Evolutionary conservation across 2,113 vertebrate genomes (phyloP).

Genomic region (Callithrix jacchus): DNA sequence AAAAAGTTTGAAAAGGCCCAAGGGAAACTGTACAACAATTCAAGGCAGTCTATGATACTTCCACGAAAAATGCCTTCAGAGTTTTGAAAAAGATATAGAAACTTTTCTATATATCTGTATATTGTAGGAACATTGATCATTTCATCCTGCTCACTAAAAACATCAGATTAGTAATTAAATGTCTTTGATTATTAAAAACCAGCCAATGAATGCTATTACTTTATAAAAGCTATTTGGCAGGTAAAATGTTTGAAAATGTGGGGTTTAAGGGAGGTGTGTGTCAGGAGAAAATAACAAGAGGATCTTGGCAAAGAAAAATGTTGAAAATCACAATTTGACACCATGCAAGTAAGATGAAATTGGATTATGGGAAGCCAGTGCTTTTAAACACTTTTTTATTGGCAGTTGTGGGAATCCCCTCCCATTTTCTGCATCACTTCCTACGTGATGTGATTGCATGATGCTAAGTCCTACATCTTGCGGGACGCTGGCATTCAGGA

Average conservation of each 20-base stretch:
- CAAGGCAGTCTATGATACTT: not conserved
- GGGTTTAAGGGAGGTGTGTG: not conserved
- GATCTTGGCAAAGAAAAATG: not conserved
- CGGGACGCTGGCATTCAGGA: not conserved
- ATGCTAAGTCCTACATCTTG: not conserved
- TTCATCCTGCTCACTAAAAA: not conserved
- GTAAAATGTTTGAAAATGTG: constrained; percentile 10
- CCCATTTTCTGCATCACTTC: not conserved
- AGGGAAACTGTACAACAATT: not conserved
- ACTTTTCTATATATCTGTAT: not conserved
- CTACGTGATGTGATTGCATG: too few species aligned
- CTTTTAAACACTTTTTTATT: not conserved
- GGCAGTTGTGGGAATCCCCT: not conserved
- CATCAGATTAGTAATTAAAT: not conserved
- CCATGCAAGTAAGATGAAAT: not conserved
- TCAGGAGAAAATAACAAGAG: not conserved
- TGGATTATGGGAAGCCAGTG: not conserved
- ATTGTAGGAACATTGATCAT: not conserved
- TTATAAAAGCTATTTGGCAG: not conserved
- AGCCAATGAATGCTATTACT: not conserved
- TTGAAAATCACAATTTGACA: not conserved
- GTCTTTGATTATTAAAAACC: not conserved
- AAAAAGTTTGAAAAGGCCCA: constrained; percentile 21
- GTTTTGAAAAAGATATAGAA: not conserved
- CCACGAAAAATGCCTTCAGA: not conserved